Percentiles rank a stretch among this genome's conserved stretches.
phyloP scores from a whole-genome alignment of 2,888 invertebrate genomes.

The Hofmannophila pseudospretella region DNA sequence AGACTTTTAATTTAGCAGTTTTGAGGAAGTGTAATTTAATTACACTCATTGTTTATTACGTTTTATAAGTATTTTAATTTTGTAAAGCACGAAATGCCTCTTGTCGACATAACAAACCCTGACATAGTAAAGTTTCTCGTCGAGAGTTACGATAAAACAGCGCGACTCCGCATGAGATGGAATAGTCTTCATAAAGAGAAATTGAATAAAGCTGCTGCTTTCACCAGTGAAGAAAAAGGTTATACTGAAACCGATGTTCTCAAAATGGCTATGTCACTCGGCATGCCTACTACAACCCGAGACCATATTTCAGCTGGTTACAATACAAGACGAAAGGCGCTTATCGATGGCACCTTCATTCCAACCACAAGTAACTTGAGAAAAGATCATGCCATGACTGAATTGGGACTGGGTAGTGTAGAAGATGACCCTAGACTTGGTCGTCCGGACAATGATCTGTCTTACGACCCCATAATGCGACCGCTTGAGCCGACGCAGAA shows the following conservation, averaged over 20 bases:
- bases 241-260: conserved; percentile 29
- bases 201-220: conserved; percentile 30
- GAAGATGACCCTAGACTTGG: conserved; percentile 34
- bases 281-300: conserved; percentile 30
- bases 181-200: conserved; percentile 25
- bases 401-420: conserved; percentile 38
- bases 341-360: conserved; percentile 27
- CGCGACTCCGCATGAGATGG: conserved; percentile 42
- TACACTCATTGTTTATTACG: not conserved
- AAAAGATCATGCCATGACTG: conserved; percentile 35
- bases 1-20: no score
- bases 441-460: conserved; percentile 30
- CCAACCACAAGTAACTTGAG: conserved; percentile 23
- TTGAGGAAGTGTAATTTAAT: not conserved
- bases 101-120: conserved; percentile 38
- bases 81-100: conserved; percentile 28
- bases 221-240: conserved; percentile 32
- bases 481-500: conserved; percentile 29
- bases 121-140: conserved; percentile 37
- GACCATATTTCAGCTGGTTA: conserved; percentile 23
- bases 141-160: conserved; percentile 42
- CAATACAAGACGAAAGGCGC: conserved; percentile 25
- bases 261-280: conserved; percentile 24
- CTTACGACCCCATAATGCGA: conserved; percentile 36
- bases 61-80: not conserved